These are phyloP conservation scores for Aeoliscus strigatus DNA, from an alignment of 2,797 vertebrate species.

Conservation along the genomic window DNA sequence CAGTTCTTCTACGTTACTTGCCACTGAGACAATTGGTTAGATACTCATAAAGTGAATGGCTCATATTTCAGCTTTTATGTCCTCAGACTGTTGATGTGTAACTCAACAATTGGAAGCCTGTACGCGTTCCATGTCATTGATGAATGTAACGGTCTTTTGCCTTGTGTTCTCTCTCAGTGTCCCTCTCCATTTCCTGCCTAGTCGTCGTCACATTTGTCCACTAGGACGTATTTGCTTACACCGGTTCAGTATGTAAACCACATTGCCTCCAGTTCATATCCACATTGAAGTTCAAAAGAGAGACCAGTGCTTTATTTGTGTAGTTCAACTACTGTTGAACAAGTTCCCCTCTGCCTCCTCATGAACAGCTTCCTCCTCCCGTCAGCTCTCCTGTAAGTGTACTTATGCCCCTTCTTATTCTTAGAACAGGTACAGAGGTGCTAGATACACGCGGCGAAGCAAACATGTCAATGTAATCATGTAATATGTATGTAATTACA, in stretches of 20 bases:
- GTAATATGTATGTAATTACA: no score
- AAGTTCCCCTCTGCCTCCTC: slow-evolving; percentile 11
- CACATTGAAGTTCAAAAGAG: slow-evolving; percentile 2
- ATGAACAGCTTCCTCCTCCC: slow-evolving; percentile 14
- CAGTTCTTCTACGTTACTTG: no score
- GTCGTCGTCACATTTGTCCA: background rate
- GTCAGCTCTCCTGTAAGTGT: slow-evolving; percentile 58
- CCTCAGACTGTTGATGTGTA: no score
- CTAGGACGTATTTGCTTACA: background rate
- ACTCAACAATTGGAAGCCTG: no score
- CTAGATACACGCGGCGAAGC: slow-evolving; percentile 25
- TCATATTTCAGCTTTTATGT: slow-evolving; percentile 19
- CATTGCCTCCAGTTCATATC: background rate
- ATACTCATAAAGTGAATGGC: no score
- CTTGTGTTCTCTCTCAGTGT: background rate
- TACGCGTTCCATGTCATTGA: background rate
- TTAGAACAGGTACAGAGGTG: slow-evolving; percentile 25
- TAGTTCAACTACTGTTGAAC: background rate
- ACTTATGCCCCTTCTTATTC: slow-evolving; percentile 44
- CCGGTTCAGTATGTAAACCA: background rate
- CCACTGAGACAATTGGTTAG: no score
- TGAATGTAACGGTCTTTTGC: slow-evolving; percentile 26
- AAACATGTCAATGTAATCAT: slow-evolving; percentile 4
- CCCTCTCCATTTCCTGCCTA: background rate
- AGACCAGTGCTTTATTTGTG: slow-evolving; percentile 4